A percentile compares a stretch with the other conserved stretches of the same genome.
These are phyloP conservation scores for Ditylenchus dipsaci DNA, from an alignment of 1,140 invertebrate species.

Conservation along the genomic window DNA sequence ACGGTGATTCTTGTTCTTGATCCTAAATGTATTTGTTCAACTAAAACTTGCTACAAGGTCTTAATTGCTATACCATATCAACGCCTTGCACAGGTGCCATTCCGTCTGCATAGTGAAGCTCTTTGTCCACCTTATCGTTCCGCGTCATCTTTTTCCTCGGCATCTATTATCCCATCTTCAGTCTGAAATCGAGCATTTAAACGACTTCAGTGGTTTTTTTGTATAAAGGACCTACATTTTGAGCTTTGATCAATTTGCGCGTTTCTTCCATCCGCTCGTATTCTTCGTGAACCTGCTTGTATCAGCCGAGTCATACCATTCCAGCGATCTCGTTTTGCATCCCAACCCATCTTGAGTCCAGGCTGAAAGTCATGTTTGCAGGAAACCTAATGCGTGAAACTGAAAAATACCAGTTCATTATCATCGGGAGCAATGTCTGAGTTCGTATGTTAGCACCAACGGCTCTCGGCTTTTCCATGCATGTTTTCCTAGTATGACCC, in stretches of 20 bases:
- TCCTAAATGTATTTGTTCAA: not conserved
- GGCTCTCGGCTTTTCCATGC: conserved; percentile 88
- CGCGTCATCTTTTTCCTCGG: conserved; percentile 51
- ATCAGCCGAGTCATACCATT: conserved; percentile 90
- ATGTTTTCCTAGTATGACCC: conserved; percentile 95
- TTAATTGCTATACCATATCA: conserved; percentile 90
- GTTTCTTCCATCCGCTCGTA: conserved; percentile 87
- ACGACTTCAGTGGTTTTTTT: no score
- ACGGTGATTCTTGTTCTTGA: conserved; percentile 73
- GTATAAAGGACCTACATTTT: conserved; percentile 34
- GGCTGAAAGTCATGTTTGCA: conserved; percentile 51
- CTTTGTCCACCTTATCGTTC: conserved; percentile 57
- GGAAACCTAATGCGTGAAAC: not conserved
- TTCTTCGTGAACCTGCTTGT: conserved; percentile 72
- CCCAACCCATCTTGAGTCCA: conserved; percentile 67
- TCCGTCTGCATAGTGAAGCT: conserved; percentile 66
- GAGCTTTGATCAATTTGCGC: conserved; percentile 46
- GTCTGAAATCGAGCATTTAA: not conserved
- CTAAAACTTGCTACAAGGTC: not conserved
- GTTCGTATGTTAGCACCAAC: conserved; percentile 77
- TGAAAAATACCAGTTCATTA: conserved; percentile 8
- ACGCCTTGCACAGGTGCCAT: conserved; percentile 76
- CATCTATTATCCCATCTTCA: not conserved
- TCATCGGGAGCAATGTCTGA: conserved; percentile 85
- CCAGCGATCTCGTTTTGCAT: conserved; percentile 86